Percentiles rank a stretch among this genome's conserved stretches.
phyloP scores from a whole-genome alignment of 2,113 vertebrate species.

The Eonycteris spelaea region DNA sequence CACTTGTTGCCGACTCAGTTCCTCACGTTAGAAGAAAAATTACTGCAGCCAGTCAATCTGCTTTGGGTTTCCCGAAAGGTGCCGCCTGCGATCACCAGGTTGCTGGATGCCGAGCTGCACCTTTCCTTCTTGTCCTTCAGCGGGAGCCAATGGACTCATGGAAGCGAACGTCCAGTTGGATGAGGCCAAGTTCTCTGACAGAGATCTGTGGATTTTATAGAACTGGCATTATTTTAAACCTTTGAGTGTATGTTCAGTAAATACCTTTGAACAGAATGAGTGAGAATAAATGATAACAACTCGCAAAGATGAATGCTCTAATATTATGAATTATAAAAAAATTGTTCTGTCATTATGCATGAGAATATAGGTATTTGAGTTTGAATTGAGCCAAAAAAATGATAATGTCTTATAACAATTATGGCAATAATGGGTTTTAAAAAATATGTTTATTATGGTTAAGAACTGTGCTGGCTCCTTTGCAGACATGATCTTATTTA shows the following conservation, averaged over 20 bases:
- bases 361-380: background rate
- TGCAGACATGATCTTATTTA: background rate
- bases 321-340: background rate
- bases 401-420: background rate
- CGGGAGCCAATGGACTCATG: background rate
- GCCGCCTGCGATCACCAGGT: rapidly evolving
- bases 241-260: background rate
- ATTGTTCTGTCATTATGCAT: background rate
- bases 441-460: background rate
- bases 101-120: background rate
- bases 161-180: background rate
- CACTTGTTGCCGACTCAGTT: background rate
- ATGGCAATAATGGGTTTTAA: background rate
- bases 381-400: background rate
- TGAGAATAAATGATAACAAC: background rate
- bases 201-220: background rate
- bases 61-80: background rate
- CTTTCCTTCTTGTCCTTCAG: background rate
- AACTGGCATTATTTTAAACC: background rate
- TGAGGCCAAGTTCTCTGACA: background rate
- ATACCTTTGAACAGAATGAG: background rate
- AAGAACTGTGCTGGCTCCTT: background rate
- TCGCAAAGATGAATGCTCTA: background rate
- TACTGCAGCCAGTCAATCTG: background rate
- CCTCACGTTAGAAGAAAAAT: background rate